Conservation (phyloP, 2,113 vertebrate species). For the Silurus glanis region DNA sequence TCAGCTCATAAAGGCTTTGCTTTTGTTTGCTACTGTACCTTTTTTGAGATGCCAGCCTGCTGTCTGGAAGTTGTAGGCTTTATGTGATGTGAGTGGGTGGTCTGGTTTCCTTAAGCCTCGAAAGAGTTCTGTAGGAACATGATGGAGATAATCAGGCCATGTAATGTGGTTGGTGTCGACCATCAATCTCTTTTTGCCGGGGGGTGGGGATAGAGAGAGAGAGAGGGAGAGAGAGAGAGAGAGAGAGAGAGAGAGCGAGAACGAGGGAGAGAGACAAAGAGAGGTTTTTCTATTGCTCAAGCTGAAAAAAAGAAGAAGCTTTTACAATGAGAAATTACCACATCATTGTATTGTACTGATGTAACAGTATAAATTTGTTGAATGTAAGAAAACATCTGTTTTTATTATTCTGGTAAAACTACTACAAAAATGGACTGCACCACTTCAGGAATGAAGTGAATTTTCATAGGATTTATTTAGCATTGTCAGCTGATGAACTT, state of each 20-base stretch:
- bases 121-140: not conserved
- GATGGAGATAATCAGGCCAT: not conserved
- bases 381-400: not conserved
- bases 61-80: slow-evolving; percentile 5
- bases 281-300: not conserved
- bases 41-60: slow-evolving; percentile 33
- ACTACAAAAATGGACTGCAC: not conserved
- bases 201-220: not conserved
- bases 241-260: not conserved
- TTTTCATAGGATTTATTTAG: no score
- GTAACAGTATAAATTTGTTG: not conserved
- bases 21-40: slow-evolving; percentile 25
- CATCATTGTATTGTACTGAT: not conserved
- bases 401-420: not conserved
- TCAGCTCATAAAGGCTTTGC: slow-evolving; percentile 40
- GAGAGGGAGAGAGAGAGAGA: not conserved
- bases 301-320: not conserved
- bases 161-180: not conserved
- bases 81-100: not conserved
- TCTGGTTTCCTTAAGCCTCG: not conserved
- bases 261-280: not conserved
- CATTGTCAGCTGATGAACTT: no score
- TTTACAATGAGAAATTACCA: slow-evolving; percentile 2
- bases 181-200: slow-evolving; percentile 1
- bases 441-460: not conserved